Evolutionary conservation across 2,797 vertebrate genomes (phyloP).

Genomic region (Merluccius polli): DNA sequence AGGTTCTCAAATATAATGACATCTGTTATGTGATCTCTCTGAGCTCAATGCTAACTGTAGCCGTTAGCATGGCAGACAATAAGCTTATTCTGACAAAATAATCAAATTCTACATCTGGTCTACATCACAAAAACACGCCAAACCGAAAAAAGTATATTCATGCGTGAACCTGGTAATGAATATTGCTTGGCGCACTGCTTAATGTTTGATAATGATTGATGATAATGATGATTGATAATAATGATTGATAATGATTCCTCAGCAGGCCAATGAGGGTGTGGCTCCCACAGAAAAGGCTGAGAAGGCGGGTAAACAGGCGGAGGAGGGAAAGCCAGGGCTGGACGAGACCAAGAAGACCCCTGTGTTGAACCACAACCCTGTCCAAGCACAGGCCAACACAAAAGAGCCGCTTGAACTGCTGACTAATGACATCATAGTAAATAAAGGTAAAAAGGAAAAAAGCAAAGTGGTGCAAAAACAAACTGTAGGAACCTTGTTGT

Average conservation of each 20-base stretch:
- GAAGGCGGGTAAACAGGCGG: slow-evolving; percentile 12
- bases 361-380: slow-evolving; percentile 28
- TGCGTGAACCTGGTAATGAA: too few relatives aligned
- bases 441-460: slow-evolving; percentile 49
- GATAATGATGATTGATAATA: not conserved
- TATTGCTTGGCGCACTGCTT: too few relatives aligned
- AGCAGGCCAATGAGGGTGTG: slow-evolving; percentile 30
- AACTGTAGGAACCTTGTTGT: not conserved
- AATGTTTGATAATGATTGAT: not conserved
- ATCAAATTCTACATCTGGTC: not conserved
- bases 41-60: too few relatives aligned
- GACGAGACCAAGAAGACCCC: slow-evolving; percentile 21
- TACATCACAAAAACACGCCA: too few relatives aligned
- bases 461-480: not conserved
- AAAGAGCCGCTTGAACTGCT: slow-evolving; percentile 38
- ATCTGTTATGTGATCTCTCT: too few relatives aligned
- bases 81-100: not conserved
- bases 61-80: not conserved
- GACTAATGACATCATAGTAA: slow-evolving; percentile 56
- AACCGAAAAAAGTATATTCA: too few relatives aligned
- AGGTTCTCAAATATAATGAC: too few relatives aligned
- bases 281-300: slow-evolving; percentile 13
- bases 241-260: slow-evolving; percentile 4
- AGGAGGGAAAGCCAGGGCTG: slow-evolving; percentile 17
- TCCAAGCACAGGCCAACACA: slow-evolving; percentile 30